These are phyloP conservation scores for Sinosuthora webbiana DNA, from an alignment of 2,113 vertebrate genomes.

Conservation along the genomic window DNA sequence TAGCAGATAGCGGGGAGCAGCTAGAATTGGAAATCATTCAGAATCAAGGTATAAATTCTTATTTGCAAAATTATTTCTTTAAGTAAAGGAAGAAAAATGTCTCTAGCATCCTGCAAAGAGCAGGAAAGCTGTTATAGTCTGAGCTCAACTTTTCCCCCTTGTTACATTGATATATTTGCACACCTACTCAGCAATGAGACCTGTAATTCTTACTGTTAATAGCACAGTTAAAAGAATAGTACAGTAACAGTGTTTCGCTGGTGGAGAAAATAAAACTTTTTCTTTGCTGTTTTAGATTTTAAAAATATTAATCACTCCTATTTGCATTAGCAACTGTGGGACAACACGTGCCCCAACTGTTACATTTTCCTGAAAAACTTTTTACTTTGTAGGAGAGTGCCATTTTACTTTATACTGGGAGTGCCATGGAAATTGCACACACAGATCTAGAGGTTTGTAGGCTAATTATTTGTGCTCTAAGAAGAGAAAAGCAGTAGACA, in stretches of 20 bases:
- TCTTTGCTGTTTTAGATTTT: neutral
- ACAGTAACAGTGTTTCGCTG: neutral
- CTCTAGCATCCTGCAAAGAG: neutral
- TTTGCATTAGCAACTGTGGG: neutral
- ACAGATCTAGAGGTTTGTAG: neutral
- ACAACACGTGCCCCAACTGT: rapidly evolving
- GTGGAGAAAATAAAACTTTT: neutral
- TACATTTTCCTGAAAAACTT: neutral
- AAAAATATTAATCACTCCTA: neutral
- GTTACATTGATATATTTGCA: neutral
- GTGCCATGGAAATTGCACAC: neutral
- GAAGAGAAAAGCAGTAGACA: neutral
- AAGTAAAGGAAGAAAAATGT: neutral
- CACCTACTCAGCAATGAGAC: neutral
- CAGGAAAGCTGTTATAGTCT: neutral
- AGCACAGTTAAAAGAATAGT: neutral
- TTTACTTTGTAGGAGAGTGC: neutral
- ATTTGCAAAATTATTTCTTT: neutral
- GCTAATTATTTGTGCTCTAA: neutral
- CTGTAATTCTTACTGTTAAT: neutral
- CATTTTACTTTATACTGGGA: rapidly evolving
- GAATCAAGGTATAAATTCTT: neutral
- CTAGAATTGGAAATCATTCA: neutral
- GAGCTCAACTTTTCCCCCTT: neutral
- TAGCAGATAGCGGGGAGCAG: neutral